phyloP scores from a whole-genome alignment of 1,140 invertebrate genomes.

The Batillaria attramentaria region DNA sequence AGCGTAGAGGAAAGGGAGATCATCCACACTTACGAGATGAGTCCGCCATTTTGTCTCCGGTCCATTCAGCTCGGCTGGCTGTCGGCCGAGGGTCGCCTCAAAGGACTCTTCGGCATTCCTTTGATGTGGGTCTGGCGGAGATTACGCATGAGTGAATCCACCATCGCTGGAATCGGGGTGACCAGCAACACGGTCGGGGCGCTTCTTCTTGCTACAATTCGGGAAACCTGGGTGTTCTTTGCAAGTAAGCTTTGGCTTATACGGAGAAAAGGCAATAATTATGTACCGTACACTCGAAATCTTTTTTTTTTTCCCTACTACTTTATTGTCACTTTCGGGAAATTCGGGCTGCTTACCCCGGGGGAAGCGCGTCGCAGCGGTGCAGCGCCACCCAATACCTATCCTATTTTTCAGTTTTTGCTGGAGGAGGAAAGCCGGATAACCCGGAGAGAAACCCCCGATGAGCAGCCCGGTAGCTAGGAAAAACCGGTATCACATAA shows the following conservation, averaged over 20 bases:
- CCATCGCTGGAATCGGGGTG: neutral
- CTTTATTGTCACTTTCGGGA: neutral
- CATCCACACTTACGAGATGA: conserved; percentile 4
- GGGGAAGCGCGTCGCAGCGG: neutral
- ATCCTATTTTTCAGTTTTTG: neutral
- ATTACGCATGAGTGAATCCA: neutral
- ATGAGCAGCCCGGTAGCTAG: too few relatives aligned
- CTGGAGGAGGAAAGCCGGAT: too few relatives aligned
- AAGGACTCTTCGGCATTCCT: conserved; percentile 5
- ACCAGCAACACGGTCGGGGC: neutral
- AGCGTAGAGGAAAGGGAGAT: neutral
- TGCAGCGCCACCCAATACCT: neutral
- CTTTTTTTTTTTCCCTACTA: neutral
- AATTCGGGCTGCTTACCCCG: too few relatives aligned
- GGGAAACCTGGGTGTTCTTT: conserved; percentile 3
- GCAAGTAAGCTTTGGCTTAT: neutral
- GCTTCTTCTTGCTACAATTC: neutral
- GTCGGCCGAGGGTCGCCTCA: neutral
- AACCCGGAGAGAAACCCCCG: too few relatives aligned
- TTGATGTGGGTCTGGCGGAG: neutral
- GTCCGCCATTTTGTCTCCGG: neutral
- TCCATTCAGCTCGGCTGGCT: neutral
- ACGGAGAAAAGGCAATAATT: neutral
- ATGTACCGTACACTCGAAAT: neutral
- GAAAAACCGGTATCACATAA: too few relatives aligned